Evolutionary conservation across 2,797 vertebrate genomes (phyloP).

Genomic region (Epinephelus awoara): DNA sequence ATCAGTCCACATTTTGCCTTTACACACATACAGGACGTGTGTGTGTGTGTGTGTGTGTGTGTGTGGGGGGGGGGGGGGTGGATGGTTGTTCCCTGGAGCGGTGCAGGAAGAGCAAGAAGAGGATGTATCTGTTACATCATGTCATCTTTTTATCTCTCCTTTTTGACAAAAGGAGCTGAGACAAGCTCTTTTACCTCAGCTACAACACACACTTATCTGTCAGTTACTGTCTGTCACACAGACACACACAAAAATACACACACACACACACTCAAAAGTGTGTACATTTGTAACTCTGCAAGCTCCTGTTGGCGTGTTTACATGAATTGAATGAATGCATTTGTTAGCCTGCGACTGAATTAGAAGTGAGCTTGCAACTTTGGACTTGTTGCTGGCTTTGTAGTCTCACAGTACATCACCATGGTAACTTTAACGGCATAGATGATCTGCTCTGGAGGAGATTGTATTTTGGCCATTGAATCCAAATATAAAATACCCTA

Average conservation of each 20-base stretch:
- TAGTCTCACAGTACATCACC: constrained; percentile 1
- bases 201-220: constrained; percentile 3
- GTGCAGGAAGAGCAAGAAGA: constrained; percentile 21
- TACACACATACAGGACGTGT: background rate
- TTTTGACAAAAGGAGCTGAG: constrained; percentile 41
- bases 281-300: background rate
- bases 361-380: background rate
- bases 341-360: background rate
- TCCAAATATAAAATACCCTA: background rate
- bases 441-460: background rate
- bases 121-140: constrained; percentile 34
- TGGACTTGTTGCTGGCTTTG: constrained; percentile 21
- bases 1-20: background rate
- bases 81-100: background rate
- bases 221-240: background rate
- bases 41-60: constrained; percentile 3
- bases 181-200: constrained; percentile 23
- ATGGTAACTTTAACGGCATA: constrained; percentile 17
- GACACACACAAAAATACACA: background rate
- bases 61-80: background rate
- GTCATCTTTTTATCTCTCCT: constrained; percentile 26
- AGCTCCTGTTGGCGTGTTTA: background rate
- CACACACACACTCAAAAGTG: background rate
- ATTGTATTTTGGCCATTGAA: constrained; percentile 25
- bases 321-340: background rate